Evolutionary conservation across 2,797 vertebrate species (phyloP).

Genomic region (Champsocephalus esox): DNA sequence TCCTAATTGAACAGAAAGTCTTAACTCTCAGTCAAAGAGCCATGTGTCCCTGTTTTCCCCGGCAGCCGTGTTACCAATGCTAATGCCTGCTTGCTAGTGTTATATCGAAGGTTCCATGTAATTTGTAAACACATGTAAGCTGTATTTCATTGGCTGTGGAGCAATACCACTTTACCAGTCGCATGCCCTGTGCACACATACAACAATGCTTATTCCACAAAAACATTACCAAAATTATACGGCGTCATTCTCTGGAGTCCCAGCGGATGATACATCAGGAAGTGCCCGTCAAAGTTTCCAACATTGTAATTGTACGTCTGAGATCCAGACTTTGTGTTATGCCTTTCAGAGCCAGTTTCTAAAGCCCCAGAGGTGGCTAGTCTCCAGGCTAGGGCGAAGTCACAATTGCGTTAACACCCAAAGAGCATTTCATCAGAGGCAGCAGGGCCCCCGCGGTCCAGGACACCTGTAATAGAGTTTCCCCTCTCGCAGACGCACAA

Average conservation of each 20-base stretch:
- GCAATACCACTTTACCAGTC: constrained; percentile 26
- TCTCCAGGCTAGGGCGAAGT: constrained; percentile 70
- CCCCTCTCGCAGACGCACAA: constrained; percentile 86
- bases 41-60: constrained; percentile 6
- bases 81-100: not conserved
- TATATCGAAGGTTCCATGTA: constrained; percentile 11
- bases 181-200: constrained; percentile 36
- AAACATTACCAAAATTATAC: constrained; percentile 63
- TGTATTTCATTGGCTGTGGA: constrained; percentile 12
- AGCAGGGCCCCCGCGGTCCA: constrained; percentile 81
- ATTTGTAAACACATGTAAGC: constrained; percentile 13
- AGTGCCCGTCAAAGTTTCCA: constrained; percentile 69
- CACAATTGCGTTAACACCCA: constrained; percentile 85
- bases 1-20: constrained; percentile 3
- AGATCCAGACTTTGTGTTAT: constrained; percentile 70
- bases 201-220: constrained; percentile 58
- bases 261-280: constrained; percentile 54
- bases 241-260: constrained; percentile 42
- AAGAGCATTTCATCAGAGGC: constrained; percentile 81
- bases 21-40: constrained; percentile 1
- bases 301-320: constrained; percentile 65
- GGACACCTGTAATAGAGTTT: constrained; percentile 97
- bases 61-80: constrained; percentile 6
- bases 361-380: constrained; percentile 70
- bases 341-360: constrained; percentile 58